Evolutionary conservation across 2,797 vertebrate species (phyloP).

Genomic region (Toxotes lorentzi): DNA sequence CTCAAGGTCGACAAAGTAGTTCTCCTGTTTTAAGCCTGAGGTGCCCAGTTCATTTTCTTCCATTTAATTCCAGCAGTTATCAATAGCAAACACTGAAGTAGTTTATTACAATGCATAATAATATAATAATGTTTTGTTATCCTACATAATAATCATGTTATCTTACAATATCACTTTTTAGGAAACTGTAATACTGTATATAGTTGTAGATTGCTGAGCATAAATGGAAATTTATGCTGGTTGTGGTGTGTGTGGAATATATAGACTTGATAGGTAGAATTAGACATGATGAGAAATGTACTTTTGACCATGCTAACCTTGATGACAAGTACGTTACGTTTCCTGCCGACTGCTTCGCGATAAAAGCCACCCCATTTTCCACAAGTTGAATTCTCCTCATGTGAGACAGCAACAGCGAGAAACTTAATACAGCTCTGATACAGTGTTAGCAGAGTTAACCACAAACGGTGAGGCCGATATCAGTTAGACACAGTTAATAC

Average conservation of each 20-base stretch:
- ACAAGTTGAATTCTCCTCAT: no score
- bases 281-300: not conserved
- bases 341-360: no score
- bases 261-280: not conserved
- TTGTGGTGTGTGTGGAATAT: no score
- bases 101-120: not conserved
- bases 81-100: not conserved
- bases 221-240: not conserved
- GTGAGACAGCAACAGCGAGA: no score
- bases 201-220: not conserved
- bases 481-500: no score
- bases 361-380: no score
- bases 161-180: not conserved
- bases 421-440: no score
- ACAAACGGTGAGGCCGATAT: no score
- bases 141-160: not conserved
- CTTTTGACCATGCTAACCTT: no score
- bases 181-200: not conserved
- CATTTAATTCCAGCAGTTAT: not conserved
- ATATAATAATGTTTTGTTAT: not conserved
- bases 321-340: no score
- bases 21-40: constrained; percentile 23
- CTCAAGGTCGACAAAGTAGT: constrained; percentile 37
- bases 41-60: constrained; percentile 13
- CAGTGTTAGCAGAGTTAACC: no score